Percentiles rank a stretch among this genome's conserved stretches.
Evolutionary conservation across 2,888 invertebrate genomes (phyloP).

Genomic region (Cosmia pyralina): DNA sequence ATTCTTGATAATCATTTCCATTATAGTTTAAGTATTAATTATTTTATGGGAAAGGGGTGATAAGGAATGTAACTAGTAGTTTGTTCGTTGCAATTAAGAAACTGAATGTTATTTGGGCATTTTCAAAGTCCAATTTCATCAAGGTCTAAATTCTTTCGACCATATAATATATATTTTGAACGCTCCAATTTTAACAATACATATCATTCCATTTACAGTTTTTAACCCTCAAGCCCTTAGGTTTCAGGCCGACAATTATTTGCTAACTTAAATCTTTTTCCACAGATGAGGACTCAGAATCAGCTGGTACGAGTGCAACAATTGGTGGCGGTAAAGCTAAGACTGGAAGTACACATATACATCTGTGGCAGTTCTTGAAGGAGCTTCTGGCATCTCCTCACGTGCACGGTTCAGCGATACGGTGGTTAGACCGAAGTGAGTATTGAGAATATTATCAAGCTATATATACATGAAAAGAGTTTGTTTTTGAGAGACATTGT

Average conservation of each 20-base stretch:
- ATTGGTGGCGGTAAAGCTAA: slow-evolving; percentile 81
- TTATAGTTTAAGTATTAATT: slow-evolving; percentile 37
- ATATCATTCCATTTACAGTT: slow-evolving; percentile 42
- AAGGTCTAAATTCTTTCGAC: neutral
- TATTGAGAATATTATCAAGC: slow-evolving; percentile 54
- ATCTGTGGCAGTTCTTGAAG: slow-evolving; percentile 99
- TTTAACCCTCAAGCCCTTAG: neutral
- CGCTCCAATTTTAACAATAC: slow-evolving; percentile 13
- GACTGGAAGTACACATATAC: slow-evolving; percentile 96
- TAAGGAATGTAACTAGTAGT: neutral
- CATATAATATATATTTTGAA: neutral
- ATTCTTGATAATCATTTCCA: slow-evolving; percentile 48
- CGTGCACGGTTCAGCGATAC: slow-evolving; percentile 97
- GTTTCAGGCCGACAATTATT: slow-evolving; percentile 4
- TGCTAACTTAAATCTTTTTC: slow-evolving; percentile 45
- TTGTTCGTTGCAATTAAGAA: slow-evolving; percentile 8
- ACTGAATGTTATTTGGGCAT: neutral
- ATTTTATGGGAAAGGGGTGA: slow-evolving; percentile 12
- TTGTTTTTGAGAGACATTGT: slow-evolving; percentile 32
- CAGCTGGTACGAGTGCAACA: slow-evolving; percentile 77
- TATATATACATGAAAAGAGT: neutral
- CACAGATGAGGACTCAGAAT: slow-evolving; percentile 91
- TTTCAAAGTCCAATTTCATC: too few relatives aligned
- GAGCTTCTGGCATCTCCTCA: slow-evolving; percentile 97
- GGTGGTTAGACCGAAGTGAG: slow-evolving; percentile 97